phyloP scores from a whole-genome alignment of 2,888 invertebrate genomes.

The Cenopis cana region DNA sequence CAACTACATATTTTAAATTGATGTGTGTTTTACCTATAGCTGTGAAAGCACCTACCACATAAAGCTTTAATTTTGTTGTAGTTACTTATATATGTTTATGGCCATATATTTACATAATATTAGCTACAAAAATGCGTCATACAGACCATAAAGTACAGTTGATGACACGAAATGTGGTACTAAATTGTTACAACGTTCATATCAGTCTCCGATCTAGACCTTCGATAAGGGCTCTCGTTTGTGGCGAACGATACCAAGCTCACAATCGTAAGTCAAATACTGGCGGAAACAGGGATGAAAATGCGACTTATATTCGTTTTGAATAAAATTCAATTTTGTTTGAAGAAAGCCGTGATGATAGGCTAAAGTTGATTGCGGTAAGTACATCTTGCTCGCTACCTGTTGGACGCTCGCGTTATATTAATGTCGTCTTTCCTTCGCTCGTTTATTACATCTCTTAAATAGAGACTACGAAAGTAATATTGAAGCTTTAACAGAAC shows the following conservation, averaged over 20 bases:
- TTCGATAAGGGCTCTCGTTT: constrained; percentile 27
- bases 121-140: constrained; percentile 14
- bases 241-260: constrained; percentile 8
- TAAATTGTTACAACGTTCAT: constrained; percentile 31
- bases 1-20: too few species aligned
- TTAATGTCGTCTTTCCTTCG: constrained; percentile 39
- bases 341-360: neutral
- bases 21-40: too few species aligned
- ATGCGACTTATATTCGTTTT: neutral
- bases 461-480: constrained; percentile 34
- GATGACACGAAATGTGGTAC: constrained; percentile 24
- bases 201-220: constrained; percentile 33
- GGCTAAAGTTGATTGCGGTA: constrained; percentile 23
- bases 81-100: too few species aligned
- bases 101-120: neutral
- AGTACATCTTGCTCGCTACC: constrained; percentile 29
- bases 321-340: neutral
- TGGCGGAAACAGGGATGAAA: neutral
- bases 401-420: constrained; percentile 38
- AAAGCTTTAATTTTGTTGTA: too few species aligned
- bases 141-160: constrained; percentile 4
- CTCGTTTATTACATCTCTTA: constrained; percentile 39
- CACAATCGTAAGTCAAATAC: neutral
- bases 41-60: too few species aligned
- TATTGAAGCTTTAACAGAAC: constrained; percentile 34